Evolutionary conservation across 2,113 vertebrate species (phyloP).

Genomic region (Bos indicus): DNA sequence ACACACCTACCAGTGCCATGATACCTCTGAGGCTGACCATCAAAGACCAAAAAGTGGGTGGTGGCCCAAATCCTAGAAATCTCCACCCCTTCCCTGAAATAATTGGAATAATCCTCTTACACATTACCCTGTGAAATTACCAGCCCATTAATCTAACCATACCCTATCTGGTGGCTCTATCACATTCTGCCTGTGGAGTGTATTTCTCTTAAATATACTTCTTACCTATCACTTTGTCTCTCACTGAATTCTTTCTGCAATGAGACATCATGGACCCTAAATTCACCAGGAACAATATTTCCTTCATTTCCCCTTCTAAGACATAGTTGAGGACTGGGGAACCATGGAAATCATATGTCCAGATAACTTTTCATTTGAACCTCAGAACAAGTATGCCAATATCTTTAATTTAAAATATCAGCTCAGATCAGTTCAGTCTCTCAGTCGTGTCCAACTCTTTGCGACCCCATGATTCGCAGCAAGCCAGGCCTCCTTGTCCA

Average conservation of each 20-base stretch:
- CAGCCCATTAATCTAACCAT: not conserved
- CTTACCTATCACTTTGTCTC: not conserved
- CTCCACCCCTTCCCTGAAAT: not conserved
- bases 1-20: not conserved
- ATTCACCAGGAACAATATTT: not conserved
- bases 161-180: not conserved
- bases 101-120: not conserved
- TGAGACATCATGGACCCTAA: not conserved
- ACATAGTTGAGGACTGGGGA: not conserved
- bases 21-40: not conserved
- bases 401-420: not conserved
- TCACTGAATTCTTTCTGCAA: not conserved
- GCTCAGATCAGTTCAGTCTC: no score
- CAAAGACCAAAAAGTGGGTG: not conserved
- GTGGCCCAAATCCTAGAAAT: not conserved
- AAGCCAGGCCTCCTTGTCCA: rapidly evolving
- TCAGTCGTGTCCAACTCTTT: no score
- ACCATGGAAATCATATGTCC: not conserved
- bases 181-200: not conserved
- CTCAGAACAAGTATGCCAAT: not conserved
- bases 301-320: slow-evolving; percentile 25
- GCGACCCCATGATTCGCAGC: no score
- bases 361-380: slow-evolving; percentile 47
- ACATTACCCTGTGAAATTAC: not conserved
- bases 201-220: not conserved